A percentile compares a stretch with the other conserved stretches of the same genome.
Evolutionary conservation across 2,888 invertebrate species (phyloP).

Genomic region (Agrochola circellaris): DNA sequence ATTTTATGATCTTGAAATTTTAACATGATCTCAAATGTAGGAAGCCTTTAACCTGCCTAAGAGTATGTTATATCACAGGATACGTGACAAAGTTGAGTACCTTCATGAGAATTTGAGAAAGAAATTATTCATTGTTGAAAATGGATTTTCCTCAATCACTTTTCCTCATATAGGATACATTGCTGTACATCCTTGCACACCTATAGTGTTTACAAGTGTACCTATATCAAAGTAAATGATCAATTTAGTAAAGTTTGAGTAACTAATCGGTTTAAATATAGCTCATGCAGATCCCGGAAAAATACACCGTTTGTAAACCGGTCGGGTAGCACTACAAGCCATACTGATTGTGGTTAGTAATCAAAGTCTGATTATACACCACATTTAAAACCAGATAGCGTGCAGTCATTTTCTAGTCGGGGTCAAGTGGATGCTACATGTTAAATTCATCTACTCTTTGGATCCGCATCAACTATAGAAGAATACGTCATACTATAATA

Average conservation of each 20-base stretch:
- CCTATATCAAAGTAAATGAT: not conserved
- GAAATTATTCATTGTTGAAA: not conserved
- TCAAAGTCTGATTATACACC: not conserved
- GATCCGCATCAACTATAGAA: not conserved
- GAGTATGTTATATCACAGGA: not conserved
- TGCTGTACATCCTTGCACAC: not conserved
- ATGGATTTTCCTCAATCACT: not conserved
- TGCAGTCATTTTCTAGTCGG: not conserved
- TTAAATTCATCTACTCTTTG: not conserved
- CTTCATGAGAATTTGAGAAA: not conserved
- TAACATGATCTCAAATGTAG: not conserved
- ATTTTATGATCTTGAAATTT: not conserved
- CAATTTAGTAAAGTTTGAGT: not conserved
- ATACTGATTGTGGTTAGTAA: not conserved
- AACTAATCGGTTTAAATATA: not conserved
- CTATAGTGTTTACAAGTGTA: not conserved
- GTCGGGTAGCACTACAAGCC: not conserved
- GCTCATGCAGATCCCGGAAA: not conserved
- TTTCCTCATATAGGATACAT: not conserved
- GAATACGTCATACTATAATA: not conserved
- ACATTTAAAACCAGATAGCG: not conserved
- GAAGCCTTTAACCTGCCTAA: not conserved
- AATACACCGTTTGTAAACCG: conserved; percentile 16
- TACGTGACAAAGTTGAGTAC: not conserved
- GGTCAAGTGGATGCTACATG: not conserved